Percentiles rank a stretch among this genome's conserved stretches.
phyloP scores from a whole-genome alignment of 1,140 invertebrate genomes.

The Cherax quadricarinatus region DNA sequence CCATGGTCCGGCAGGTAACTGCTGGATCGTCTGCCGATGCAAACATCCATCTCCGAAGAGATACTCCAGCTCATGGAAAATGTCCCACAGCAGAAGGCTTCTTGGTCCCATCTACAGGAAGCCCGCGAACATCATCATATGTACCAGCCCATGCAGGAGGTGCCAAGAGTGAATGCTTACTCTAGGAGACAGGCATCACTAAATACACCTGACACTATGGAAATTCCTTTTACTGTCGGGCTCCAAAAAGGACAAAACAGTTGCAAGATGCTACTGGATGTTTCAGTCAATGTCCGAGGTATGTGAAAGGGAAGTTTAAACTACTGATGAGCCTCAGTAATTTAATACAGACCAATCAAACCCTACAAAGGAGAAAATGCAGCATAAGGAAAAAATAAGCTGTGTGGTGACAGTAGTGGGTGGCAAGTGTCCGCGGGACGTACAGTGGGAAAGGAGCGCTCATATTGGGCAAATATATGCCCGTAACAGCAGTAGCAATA shows the following conservation, averaged over 20 bases:
- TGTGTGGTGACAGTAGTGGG: slow-evolving; percentile 19
- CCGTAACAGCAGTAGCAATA: slow-evolving; percentile 59
- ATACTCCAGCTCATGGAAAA: slow-evolving; percentile 24
- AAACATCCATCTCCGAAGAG: background rate
- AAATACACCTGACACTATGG: background rate
- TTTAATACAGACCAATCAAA: background rate
- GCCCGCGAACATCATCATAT: slow-evolving; percentile 9
- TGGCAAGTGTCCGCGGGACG: background rate
- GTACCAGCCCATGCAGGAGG: background rate
- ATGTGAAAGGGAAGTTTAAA: background rate
- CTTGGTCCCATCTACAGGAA: slow-evolving; percentile 33
- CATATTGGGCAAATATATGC: slow-evolving; percentile 14
- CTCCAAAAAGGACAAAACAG: background rate
- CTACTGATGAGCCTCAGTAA: background rate
- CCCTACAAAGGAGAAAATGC: background rate
- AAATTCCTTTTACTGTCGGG: background rate
- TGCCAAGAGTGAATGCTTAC: background rate
- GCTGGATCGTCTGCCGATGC: background rate
- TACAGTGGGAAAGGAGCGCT: slow-evolving; percentile 3
- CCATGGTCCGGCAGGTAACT: slow-evolving; percentile 5
- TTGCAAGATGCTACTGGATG: slow-evolving; percentile 2
- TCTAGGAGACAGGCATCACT: background rate
- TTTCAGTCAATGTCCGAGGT: background rate
- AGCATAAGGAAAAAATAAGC: background rate
- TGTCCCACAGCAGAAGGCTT: slow-evolving; percentile 29